Base-by-base conservation (phyloP, 2,888 invertebrate genomes). In the Eupeodes luniger region DNA sequence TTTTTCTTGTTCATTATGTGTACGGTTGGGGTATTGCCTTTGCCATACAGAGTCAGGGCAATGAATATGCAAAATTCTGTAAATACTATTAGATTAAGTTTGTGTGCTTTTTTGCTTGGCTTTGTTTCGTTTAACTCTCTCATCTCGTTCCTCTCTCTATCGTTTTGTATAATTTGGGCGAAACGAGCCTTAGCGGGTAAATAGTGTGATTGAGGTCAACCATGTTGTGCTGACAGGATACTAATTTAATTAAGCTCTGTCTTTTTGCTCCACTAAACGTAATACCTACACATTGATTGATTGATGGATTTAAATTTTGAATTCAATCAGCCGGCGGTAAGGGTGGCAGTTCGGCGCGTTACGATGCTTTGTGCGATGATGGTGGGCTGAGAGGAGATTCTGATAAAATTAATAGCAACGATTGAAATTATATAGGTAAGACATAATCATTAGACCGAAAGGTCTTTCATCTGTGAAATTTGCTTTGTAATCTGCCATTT, bases 181-280 rank as follows among this genome's bases (percentile, higher is more conserved):
- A 49, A 66, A 44, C 36, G 16, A 62, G 27, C 66, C 49, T 66
- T 19, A 27, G 47, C 49, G 66, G 66, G 66, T 82, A 82, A 82
- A 82, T 82, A 64, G 81, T 61, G 81, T 76, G 69, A 82, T 76
- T 82, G 76, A 55, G 76, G 81, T 76, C 70, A 70, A 66, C 70
- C 77, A 66, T 57, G 70, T 72, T 82, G 53, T 82, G 66, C 57
- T 77, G 82, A 76, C 76, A 76, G 40, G 69, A 51, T 57, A 57
- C 64, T 64, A 64, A 72, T 77, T 62, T 69, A 69, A 69, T 69
- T 69, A 69, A 69, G 66, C 47, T 27, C 9, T 53, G 69, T 69
- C 36, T 34, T 16, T 36, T 69, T 69, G 69, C 53, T 69, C 4
- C 16, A 53, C 69, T 34, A 53, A 53, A 51, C 53, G 16, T 7